These are phyloP conservation scores for Sycophaga agraensis DNA, from an alignment of 1,140 invertebrate genomes.

Conservation along the genomic window DNA sequence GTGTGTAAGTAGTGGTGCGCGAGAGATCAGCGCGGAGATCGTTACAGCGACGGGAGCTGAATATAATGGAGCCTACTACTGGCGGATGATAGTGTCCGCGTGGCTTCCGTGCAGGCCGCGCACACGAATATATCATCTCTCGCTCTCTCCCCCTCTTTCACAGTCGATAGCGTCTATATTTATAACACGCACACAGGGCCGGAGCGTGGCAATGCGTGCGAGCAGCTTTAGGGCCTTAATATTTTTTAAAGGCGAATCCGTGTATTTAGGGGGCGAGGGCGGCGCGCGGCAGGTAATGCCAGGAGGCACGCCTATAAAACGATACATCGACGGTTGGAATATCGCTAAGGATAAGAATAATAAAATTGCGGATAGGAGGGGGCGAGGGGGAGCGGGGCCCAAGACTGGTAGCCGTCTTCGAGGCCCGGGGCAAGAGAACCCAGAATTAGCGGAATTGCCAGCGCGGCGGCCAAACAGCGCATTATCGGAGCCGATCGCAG, in stretches of 20 bases:
- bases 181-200: constrained; percentile 7
- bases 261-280: constrained; percentile 11
- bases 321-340: background rate
- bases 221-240: constrained; percentile 7
- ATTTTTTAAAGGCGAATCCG: constrained; percentile 22
- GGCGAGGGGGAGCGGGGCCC: constrained; percentile 20
- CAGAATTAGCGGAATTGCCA: constrained; percentile 54
- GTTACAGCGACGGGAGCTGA: constrained; percentile 26
- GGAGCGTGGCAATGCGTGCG: too few species aligned
- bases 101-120: constrained; percentile 31
- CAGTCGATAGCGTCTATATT: background rate
- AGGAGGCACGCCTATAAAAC: constrained; percentile 17
- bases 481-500: constrained; percentile 37
- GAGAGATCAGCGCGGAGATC: background rate
- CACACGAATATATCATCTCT: too few species aligned
- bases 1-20: background rate
- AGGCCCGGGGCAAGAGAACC: constrained; percentile 38
- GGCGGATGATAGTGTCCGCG: constrained; percentile 42
- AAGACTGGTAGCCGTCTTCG: constrained; percentile 53
- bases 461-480: constrained; percentile 43
- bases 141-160: too few species aligned
- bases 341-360: constrained; percentile 36
- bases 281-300: background rate
- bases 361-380: constrained; percentile 27
- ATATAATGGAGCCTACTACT: constrained; percentile 40